These are phyloP conservation scores for Rhipidura dahli DNA, from an alignment of 2,113 vertebrate genomes.

Conservation along the genomic window DNA sequence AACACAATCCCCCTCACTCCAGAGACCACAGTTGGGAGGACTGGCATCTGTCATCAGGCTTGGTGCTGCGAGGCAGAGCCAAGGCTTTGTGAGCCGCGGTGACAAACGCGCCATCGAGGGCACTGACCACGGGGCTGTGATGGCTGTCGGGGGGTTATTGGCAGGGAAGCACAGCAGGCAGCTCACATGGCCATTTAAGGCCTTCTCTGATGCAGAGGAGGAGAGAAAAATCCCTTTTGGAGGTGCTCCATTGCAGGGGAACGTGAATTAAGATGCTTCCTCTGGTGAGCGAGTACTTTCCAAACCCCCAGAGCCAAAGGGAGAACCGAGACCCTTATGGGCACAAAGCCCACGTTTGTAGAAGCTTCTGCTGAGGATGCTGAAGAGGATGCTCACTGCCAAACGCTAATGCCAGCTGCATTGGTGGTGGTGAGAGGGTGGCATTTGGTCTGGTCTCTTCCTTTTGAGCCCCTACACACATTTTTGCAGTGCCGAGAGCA, in stretches of 20 bases:
- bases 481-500: background rate
- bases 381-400: background rate
- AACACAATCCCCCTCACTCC: background rate
- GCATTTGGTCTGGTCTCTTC: background rate
- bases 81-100: background rate
- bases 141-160: background rate
- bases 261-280: background rate
- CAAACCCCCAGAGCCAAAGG: background rate
- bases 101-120: background rate
- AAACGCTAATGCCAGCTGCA: background rate
- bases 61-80: background rate
- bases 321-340: background rate
- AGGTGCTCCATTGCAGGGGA: background rate
- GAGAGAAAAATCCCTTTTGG: background rate
- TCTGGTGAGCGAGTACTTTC: background rate
- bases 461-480: accelerated
- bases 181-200: background rate
- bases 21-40: background rate
- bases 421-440: background rate
- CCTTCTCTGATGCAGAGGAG: background rate
- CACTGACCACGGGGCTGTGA: background rate
- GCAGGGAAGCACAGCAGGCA: background rate
- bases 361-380: background rate
- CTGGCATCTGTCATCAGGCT: background rate
- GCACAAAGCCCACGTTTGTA: background rate